A percentile compares a stretch with the other conserved stretches of the same genome.
Evolutionary conservation across 2,113 vertebrate species (phyloP).

Genomic region (Marmota monax): DNA sequence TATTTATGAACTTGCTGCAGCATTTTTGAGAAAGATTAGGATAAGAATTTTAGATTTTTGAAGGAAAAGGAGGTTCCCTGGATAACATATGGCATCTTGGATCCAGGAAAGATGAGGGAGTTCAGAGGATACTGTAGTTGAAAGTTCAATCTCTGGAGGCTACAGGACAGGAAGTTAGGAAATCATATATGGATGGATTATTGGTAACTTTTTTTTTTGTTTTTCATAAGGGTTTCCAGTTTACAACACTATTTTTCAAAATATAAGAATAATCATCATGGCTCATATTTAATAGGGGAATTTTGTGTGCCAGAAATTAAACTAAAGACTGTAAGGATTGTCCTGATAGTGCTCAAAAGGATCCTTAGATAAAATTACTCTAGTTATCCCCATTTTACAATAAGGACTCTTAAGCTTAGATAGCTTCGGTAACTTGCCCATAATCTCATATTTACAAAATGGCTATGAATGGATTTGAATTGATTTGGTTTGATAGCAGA

Average conservation of each 20-base stretch:
- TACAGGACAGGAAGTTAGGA: not conserved
- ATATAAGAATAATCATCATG: not conserved
- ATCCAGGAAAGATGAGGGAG: not conserved
- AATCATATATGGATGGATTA: not conserved
- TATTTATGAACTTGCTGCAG: not conserved
- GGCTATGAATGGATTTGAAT: not conserved
- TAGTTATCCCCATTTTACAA: not conserved
- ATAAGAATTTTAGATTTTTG: not conserved
- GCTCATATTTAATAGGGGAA: not conserved
- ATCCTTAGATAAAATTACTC: not conserved
- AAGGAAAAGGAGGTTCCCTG: not conserved
- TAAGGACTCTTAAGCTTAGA: not conserved
- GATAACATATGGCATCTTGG: not conserved
- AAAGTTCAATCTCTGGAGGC: not conserved
- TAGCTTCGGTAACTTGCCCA: not conserved
- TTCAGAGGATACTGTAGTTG: not conserved
- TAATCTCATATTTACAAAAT: slow-evolving; percentile 22
- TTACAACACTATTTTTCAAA: not conserved
- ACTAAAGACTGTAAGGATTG: not conserved
- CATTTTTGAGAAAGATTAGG: not conserved
- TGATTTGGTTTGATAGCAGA: not conserved
- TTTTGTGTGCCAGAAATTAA: not conserved
- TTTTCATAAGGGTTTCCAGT: not conserved
- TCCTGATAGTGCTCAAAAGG: not conserved
- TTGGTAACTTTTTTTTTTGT: not conserved